phyloP scores from a whole-genome alignment of 2,113 vertebrate species.

The Xiphorhynchus elegans region DNA sequence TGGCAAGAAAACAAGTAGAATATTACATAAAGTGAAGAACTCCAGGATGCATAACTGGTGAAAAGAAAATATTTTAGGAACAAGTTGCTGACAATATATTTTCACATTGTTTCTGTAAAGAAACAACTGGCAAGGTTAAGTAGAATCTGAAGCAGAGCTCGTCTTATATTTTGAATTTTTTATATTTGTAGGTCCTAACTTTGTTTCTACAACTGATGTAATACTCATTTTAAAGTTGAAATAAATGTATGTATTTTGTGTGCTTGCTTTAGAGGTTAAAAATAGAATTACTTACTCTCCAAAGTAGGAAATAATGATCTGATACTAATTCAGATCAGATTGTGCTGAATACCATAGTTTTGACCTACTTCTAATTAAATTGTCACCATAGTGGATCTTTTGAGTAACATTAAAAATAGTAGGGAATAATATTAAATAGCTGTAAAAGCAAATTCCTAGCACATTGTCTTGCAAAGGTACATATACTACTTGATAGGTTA shows the following conservation, averaged over 20 bases:
- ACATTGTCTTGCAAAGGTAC: not conserved
- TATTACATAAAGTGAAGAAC: not conserved
- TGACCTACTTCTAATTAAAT: not conserved
- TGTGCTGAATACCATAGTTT: not conserved
- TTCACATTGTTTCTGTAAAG: not conserved
- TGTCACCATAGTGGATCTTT: not conserved
- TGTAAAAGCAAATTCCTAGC: not conserved
- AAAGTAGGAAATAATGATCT: not conserved
- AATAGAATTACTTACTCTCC: not conserved
- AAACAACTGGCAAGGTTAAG: not conserved
- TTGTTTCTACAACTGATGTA: not conserved
- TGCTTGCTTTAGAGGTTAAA: not conserved
- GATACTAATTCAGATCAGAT: not conserved
- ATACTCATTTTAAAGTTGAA: not conserved
- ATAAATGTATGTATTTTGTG: not conserved
- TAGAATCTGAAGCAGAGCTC: not conserved
- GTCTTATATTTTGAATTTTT: not conserved
- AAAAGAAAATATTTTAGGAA: not conserved
- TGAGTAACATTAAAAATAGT: not conserved
- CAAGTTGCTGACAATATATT: not conserved
- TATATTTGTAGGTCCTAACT: not conserved
- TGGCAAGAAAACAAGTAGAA: not conserved
- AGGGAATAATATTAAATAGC: not conserved
- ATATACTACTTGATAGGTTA: not conserved
- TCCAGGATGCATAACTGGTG: not conserved